These are phyloP conservation scores for Coelopa frigida DNA, from an alignment of 1,140 invertebrate species.

Conservation along the genomic window DNA sequence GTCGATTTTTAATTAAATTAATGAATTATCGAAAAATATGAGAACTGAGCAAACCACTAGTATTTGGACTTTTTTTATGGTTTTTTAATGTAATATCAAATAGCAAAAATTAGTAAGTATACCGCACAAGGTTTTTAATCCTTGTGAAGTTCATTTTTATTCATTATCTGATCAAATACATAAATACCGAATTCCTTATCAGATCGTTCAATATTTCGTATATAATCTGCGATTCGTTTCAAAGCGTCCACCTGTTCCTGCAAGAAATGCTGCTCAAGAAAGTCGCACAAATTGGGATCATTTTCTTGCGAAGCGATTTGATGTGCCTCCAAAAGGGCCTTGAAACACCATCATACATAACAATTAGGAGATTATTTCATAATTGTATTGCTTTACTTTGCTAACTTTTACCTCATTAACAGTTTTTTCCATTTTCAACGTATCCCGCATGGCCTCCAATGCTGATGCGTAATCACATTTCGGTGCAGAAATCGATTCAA, in stretches of 20 bases:
- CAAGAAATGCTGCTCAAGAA: conserved; percentile 63
- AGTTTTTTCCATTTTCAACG: conserved; percentile 66
- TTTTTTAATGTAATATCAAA: too few relatives aligned
- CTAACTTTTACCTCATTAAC: conserved; percentile 58
- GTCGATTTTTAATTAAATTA: too few relatives aligned
- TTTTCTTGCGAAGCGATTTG: conserved; percentile 54
- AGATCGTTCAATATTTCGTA: conserved; percentile 64
- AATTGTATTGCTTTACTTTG: not conserved
- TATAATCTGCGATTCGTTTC: conserved; percentile 62
- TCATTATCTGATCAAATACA: conserved; percentile 65
- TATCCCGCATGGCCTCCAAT: conserved; percentile 62
- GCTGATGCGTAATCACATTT: conserved; percentile 56
- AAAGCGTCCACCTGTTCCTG: conserved; percentile 72
- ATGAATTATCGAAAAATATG: too few relatives aligned
- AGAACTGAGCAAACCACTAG: too few relatives aligned
- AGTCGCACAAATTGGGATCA: conserved; percentile 66
- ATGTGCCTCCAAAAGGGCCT: conserved; percentile 63
- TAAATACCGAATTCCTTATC: conserved; percentile 66
- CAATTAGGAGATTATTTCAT: not conserved
- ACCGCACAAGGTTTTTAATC: too few relatives aligned
- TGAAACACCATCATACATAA: conserved; percentile 21
- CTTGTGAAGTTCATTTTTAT: too few relatives aligned
- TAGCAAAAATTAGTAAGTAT: too few relatives aligned
- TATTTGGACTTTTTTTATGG: too few relatives aligned
- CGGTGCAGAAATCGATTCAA: conserved; percentile 54